Evolutionary conservation across 2,113 vertebrate genomes (phyloP).

Genomic region (Morone saxatilis): DNA sequence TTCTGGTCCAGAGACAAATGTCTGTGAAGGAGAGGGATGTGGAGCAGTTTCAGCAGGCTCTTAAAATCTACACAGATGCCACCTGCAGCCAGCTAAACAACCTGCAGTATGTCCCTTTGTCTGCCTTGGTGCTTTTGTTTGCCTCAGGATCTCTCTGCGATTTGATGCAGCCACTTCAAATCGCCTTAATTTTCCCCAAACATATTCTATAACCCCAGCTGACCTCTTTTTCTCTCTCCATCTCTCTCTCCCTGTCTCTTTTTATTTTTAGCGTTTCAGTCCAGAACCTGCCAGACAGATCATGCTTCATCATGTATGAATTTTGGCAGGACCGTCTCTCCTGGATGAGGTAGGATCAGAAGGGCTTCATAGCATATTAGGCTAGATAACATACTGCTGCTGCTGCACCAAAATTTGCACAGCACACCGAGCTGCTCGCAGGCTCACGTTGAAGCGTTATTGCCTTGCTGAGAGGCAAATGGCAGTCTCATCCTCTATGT

Average conservation of each 20-base stretch:
- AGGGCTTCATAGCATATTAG: neutral
- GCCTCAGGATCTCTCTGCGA: conserved; percentile 20
- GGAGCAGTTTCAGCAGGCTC: conserved; percentile 89
- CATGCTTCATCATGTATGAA: conserved; percentile 93
- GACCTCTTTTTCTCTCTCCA: neutral
- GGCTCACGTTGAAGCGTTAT: conserved; percentile 23
- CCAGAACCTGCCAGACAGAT: conserved; percentile 89
- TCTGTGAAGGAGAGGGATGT: conserved; percentile 87
- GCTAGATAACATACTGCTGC: conserved; percentile 24
- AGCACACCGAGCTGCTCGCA: neutral
- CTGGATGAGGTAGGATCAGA: conserved; percentile 89
- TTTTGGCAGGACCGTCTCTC: conserved; percentile 94
- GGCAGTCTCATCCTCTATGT: conserved; percentile 12
- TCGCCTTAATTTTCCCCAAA: conserved; percentile 19
- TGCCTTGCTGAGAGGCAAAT: conserved; percentile 3
- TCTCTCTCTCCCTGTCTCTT: neutral
- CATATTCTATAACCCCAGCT: conserved; percentile 10
- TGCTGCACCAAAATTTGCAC: conserved; percentile 3
- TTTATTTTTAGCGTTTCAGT: conserved; percentile 85
- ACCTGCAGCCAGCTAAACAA: conserved; percentile 89
- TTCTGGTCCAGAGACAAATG: conserved; percentile 94
- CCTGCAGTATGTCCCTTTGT: conserved; percentile 88
- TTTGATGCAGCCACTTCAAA: conserved; percentile 41
- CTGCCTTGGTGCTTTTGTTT: conserved; percentile 12
- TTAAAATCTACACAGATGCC: conserved; percentile 90